Evolutionary conservation across 2,797 vertebrate genomes (phyloP), one percentile per base, ranked within the genome.

Genomic region (Catharus ustulatus): DNA sequence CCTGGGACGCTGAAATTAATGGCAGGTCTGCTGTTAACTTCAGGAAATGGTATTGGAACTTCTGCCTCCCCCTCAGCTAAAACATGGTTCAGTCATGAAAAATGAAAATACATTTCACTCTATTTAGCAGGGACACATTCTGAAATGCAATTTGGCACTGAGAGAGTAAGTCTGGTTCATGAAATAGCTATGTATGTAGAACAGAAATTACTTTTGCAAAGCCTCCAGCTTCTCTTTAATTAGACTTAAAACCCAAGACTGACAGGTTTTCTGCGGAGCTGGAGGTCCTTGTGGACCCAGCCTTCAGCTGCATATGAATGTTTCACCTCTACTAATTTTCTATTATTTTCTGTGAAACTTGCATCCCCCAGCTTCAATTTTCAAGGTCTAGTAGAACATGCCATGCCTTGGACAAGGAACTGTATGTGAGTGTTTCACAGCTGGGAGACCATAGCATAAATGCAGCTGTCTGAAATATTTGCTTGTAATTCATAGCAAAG

Each of bases 121-220:
- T 94, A 64, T 93, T 95, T 96, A 96, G 93, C 77, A 88, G 86
- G 32, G 20, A 94, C 77, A 86, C 80, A 86, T 93, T 96, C 91
- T 94, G 92, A 93, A 94, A 95, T 93, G 52, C 38, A 84, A 88
- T 95, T 94, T 91, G 77, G 83, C 62, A 2, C 55, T 76, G 83
- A 91, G 63, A 59, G 94, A 90, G 36, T 79, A 91, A 74, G 76
- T 86, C 91, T 96, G 83, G 69, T 95, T 94, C 67, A 58, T 59
- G 77, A 88, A 93, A 79, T 46, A 77, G 49, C 45, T 82, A 80
- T 51, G 20, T 36, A 62, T 72, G 43, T 59, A 86, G 69, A 75
- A 90, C 93, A 95, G 48, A 89, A 96, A 97, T 94, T 1, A 84
- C 71, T 97, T 91, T 86, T 93, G 55, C 94, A 95, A 95, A 89